Conservation (phyloP, 2,888 invertebrate genomes). For the Dinocampus coccinellae region DNA sequence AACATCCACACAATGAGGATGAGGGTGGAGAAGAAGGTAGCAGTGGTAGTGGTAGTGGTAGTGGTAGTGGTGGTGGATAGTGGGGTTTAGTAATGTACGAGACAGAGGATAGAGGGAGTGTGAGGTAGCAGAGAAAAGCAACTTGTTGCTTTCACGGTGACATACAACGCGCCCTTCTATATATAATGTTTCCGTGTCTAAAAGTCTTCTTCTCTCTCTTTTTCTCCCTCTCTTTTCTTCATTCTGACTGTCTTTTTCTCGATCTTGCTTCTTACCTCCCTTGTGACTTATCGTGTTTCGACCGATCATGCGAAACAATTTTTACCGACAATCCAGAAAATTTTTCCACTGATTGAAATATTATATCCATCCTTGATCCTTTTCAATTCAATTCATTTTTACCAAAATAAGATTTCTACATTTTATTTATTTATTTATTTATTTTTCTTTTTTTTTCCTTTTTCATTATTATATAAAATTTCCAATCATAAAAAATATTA, state of each 20-base stretch:
- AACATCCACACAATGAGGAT: background rate
- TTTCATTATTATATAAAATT: too few species aligned
- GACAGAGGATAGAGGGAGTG: conserved; percentile 15
- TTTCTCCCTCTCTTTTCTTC: background rate
- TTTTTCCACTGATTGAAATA: background rate
- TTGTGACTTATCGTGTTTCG: conserved; percentile 28
- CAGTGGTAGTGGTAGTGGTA: background rate
- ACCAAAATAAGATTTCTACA: background rate
- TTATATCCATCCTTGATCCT: background rate
- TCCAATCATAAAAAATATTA: too few species aligned
- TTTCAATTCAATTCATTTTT: background rate
- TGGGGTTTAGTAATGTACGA: background rate
- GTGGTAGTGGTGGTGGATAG: background rate
- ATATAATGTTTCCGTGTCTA: conserved; percentile 49
- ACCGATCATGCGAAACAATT: conserved; percentile 27
- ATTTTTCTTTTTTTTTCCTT: too few species aligned
- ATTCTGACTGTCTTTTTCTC: too few species aligned
- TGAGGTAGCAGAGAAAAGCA: conserved; percentile 46
- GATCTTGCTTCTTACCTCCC: background rate
- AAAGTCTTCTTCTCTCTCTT: conserved; percentile 35
- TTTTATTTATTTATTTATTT: too few species aligned
- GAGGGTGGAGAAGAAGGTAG: background rate
- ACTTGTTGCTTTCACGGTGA: conserved; percentile 65
- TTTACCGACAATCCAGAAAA: background rate
- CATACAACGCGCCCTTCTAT: conserved; percentile 57